phyloP scores from a whole-genome alignment of 1,140 invertebrate species.

The Drosophila trapezifrons region DNA sequence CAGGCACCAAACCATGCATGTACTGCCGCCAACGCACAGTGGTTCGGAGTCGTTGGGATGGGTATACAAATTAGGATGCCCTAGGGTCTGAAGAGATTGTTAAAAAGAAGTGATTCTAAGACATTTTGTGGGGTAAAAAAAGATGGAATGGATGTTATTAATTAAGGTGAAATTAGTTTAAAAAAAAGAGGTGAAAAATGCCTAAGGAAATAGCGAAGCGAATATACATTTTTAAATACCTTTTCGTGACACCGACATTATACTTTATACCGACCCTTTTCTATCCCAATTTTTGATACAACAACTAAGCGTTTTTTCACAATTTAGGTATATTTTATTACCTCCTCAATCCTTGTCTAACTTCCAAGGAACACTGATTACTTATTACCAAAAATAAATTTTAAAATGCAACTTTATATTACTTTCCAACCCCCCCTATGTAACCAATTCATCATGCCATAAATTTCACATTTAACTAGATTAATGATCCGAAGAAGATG shows the following conservation, averaged over 20 bases:
- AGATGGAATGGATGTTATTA: too few relatives aligned
- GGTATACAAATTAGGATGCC: background rate
- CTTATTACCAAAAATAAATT: too few relatives aligned
- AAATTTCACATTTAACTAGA: background rate
- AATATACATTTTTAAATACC: background rate
- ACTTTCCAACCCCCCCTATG: background rate
- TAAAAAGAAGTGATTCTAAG: too few relatives aligned
- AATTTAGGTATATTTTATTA: too few relatives aligned
- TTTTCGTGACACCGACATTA: too few relatives aligned
- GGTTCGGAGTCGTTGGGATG: background rate
- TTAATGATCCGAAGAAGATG: slow-evolving; percentile 3
- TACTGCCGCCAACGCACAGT: slow-evolving; percentile 13
- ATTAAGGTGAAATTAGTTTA: background rate
- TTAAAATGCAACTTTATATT: background rate
- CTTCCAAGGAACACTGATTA: too few relatives aligned
- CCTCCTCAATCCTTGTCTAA: background rate
- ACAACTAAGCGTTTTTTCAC: too few relatives aligned
- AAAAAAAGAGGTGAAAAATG: background rate
- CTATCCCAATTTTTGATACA: too few relatives aligned
- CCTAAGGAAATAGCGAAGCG: too few relatives aligned
- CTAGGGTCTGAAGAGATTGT: background rate
- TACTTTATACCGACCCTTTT: too few relatives aligned
- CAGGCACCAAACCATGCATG: slow-evolving; percentile 60
- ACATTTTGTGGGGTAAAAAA: background rate
- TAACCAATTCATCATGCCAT: background rate